Evolutionary conservation across 1,140 invertebrate species (phyloP).

Genomic region (Ectropis grisescens): DNA sequence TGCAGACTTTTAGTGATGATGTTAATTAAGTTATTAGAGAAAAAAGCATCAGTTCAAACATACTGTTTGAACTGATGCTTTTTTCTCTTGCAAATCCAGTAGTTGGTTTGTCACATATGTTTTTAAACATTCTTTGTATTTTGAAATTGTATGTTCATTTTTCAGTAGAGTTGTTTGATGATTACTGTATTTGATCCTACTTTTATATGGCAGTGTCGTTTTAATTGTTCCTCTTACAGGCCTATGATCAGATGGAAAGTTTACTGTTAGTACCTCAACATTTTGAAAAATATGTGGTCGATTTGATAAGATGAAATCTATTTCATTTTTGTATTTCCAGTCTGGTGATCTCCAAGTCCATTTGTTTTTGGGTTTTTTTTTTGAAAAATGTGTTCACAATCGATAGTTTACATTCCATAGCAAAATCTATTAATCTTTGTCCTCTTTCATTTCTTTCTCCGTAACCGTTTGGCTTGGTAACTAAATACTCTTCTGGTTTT

Average conservation of each 20-base stretch:
- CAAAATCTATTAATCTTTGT: background rate
- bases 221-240: background rate
- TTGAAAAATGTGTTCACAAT: background rate
- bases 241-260: background rate
- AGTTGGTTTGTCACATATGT: too few relatives aligned
- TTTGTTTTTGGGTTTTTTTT: background rate
- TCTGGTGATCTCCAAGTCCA: background rate
- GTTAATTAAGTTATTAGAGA: too few relatives aligned
- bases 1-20: too few relatives aligned
- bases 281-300: background rate
- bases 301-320: background rate
- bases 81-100: too few relatives aligned
- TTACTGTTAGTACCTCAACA: background rate
- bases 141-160: background rate
- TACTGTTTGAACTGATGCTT: too few relatives aligned
- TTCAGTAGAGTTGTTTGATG: background rate
- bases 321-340: background rate
- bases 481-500: background rate
- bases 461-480: background rate
- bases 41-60: too few relatives aligned
- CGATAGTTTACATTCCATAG: background rate
- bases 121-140: too few relatives aligned
- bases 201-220: background rate
- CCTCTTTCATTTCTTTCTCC: constrained; percentile 1
- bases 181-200: background rate